Percentiles rank a stretch among this genome's conserved stretches.
Conservation (phyloP, 2,888 invertebrate genomes). For the Limnephilus auricula region DNA sequence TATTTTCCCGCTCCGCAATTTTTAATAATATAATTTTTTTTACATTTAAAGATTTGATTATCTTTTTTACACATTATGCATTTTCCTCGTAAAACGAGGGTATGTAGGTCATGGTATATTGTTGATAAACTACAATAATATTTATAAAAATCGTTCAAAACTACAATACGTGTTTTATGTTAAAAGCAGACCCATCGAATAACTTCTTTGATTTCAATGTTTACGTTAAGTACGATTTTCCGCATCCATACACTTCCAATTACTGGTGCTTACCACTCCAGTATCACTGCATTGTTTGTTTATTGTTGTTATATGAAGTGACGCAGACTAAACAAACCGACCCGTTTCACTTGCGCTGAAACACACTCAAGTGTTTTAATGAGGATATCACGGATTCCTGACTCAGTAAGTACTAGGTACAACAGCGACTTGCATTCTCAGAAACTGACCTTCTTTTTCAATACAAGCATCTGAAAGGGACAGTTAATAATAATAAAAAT, state of each 20-base stretch:
- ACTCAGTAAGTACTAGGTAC: background rate
- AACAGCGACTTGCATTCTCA: background rate
- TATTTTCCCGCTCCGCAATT: too few species aligned
- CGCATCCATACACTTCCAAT: background rate
- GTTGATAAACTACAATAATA: too few species aligned
- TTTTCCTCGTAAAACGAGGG: too few species aligned
- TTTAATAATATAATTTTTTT: too few species aligned
- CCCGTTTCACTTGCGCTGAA: background rate
- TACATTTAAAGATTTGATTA: too few species aligned
- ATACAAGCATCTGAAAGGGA: too few species aligned
- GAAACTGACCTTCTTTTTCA: background rate
- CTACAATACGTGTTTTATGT: too few species aligned
- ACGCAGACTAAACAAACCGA: background rate
- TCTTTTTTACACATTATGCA: too few species aligned
- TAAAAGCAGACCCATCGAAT: background rate
- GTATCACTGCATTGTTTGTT: background rate
- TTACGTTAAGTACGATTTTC: background rate
- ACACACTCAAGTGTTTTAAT: background rate
- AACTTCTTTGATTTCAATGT: background rate
- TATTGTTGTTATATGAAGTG: background rate
- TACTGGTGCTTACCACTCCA: background rate
- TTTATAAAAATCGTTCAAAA: too few species aligned
- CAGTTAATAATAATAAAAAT: too few species aligned
- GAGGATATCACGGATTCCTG: background rate
- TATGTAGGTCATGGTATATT: too few species aligned